A percentile compares a stretch with the other conserved stretches of the same genome.
Conservation (phyloP, 2,888 invertebrate genomes). For the Meteorus colon region DNA sequence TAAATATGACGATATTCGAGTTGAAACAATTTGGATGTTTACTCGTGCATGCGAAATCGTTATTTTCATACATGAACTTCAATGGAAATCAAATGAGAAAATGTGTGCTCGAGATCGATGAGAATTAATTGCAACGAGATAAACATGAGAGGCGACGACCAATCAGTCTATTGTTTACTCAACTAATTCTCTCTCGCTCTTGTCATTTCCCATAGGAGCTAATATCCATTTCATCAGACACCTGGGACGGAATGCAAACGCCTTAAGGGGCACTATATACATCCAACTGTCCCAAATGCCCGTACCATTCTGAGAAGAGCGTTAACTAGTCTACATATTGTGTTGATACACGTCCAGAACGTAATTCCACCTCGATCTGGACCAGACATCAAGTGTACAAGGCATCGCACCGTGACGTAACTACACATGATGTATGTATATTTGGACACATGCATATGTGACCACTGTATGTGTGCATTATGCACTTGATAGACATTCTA, state of each 20-base stretch:
- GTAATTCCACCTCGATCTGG: neutral
- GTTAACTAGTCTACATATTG: conserved; percentile 7
- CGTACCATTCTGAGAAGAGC: neutral
- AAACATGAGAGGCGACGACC: neutral
- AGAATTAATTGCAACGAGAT: neutral
- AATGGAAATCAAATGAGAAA: neutral
- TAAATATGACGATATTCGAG: too few species aligned
- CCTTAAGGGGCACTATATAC: neutral
- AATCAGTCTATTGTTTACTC: neutral
- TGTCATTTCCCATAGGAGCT: neutral
- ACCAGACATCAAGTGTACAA: neutral
- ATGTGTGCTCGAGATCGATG: neutral
- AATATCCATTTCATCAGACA: conserved; percentile 10
- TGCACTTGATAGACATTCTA: neutral
- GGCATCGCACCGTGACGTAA: neutral
- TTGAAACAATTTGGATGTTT: too few species aligned
- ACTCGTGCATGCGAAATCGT: too few species aligned
- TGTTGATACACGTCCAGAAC: conserved; percentile 5
- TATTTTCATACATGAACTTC: too few species aligned
- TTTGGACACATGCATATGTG: neutral
- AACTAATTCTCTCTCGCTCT: neutral
- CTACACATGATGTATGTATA: neutral
- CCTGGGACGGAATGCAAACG: conserved; percentile 4
- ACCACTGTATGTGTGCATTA: neutral
- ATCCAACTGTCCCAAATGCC: neutral